phyloP scores from a whole-genome alignment of 2,113 vertebrate species.

The Alosa alosa region DNA sequence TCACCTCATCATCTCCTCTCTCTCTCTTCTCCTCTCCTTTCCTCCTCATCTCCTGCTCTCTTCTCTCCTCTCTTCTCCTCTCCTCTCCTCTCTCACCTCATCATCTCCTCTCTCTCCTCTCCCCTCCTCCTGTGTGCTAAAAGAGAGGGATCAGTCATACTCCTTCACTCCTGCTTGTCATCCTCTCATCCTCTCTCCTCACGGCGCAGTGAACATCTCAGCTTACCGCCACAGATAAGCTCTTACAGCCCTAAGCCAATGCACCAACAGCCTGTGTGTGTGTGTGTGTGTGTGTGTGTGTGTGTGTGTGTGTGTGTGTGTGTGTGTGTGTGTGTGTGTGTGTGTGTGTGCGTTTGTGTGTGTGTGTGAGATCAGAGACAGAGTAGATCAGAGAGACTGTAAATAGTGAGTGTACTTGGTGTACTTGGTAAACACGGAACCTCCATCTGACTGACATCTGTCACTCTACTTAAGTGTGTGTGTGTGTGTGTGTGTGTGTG shows the following conservation, averaged over 20 bases:
- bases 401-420: not conserved
- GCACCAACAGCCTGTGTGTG: not conserved
- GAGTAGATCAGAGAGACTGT: no score
- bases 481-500: not conserved
- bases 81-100: not conserved
- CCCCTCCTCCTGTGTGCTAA: not conserved
- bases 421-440: not conserved
- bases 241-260: constrained; percentile 11
- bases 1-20: not conserved
- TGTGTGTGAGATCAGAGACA: not conserved
- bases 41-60: not conserved
- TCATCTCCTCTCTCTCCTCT: not conserved
- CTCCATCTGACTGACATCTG: constrained; percentile 5
- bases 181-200: constrained; percentile 1
- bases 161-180: not conserved
- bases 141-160: not conserved
- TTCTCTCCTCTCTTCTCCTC: not conserved
- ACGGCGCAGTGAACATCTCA: constrained; percentile 1
- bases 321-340: no score
- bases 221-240: constrained; percentile 8
- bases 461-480: not conserved
- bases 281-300: not conserved
- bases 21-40: not conserved
- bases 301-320: not conserved
- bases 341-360: no score